A percentile compares a stretch with the other conserved stretches of the same genome.
Evolutionary conservation across 1,140 invertebrate genomes (phyloP).

Genomic region (Belonocnema kinseyi): DNA sequence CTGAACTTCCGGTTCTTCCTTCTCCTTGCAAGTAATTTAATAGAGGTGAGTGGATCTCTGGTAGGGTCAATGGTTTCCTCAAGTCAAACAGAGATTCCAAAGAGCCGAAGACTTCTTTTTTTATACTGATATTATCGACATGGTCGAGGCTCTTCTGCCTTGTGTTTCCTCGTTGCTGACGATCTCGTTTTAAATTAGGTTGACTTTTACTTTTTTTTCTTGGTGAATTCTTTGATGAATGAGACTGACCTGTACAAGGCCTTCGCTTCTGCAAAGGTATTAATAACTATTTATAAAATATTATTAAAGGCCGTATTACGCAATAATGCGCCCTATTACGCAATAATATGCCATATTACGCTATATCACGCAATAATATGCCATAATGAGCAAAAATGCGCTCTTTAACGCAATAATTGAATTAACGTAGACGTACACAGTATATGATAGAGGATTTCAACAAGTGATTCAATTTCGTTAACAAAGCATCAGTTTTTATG

Average conservation of each 20-base stretch:
- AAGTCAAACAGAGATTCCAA: conserved; percentile 63
- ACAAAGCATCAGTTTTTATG: too few species aligned
- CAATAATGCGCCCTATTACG: too few species aligned
- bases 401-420: too few species aligned
- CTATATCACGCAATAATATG: too few species aligned
- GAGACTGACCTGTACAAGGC: conserved; percentile 42
- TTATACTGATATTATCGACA: conserved; percentile 33
- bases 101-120: conserved; percentile 49
- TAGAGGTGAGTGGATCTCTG: conserved; percentile 39
- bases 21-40: conserved; percentile 35
- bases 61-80: conserved; percentile 53
- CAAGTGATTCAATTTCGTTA: too few species aligned
- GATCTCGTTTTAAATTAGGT: conserved; percentile 46
- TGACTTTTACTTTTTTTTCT: conserved; percentile 46
- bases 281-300: too few species aligned
- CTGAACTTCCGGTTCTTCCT: background rate
- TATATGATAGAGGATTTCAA: too few species aligned
- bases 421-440: too few species aligned
- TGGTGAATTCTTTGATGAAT: conserved; percentile 43
- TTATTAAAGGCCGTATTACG: too few species aligned
- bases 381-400: too few species aligned
- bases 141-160: conserved; percentile 33
- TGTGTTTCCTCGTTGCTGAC: conserved; percentile 32
- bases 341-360: too few species aligned
- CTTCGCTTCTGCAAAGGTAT: conserved; percentile 54